These are phyloP conservation scores for Antidorcas marsupialis DNA, from an alignment of 2,113 vertebrate genomes.

Conservation along the genomic window DNA sequence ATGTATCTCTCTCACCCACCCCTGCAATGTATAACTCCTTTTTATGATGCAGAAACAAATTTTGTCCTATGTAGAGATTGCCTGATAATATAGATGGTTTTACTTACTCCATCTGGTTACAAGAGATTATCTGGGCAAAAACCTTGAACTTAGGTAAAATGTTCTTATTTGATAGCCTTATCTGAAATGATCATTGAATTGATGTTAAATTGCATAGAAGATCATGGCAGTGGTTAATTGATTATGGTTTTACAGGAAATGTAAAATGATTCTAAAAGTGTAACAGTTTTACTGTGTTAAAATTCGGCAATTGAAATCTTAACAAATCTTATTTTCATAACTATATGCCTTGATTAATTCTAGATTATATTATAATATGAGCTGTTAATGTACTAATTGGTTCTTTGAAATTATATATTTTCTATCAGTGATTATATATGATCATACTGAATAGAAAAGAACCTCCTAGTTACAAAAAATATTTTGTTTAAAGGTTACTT, in stretches of 20 bases:
- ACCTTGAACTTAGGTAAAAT: neutral
- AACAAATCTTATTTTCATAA: neutral
- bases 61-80: neutral
- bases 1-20: neutral
- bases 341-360: neutral
- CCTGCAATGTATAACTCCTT: neutral
- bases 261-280: neutral
- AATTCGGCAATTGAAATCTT: neutral
- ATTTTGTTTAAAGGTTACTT: neutral
- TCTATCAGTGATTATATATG: neutral
- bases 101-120: neutral
- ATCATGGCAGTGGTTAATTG: neutral
- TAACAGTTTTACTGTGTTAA: neutral
- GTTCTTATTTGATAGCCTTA: neutral
- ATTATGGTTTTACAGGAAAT: neutral
- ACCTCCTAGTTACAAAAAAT: neutral
- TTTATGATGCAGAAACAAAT: neutral
- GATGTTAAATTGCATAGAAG: neutral
- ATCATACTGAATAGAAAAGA: neutral
- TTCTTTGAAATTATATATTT: neutral
- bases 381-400: neutral
- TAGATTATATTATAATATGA: neutral
- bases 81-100: neutral
- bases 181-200: neutral
- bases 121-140: neutral